Evolutionary conservation across 2,888 invertebrate genomes (phyloP), one percentile per base, ranked within the genome.

Genomic region (Volucella zonaria): DNA sequence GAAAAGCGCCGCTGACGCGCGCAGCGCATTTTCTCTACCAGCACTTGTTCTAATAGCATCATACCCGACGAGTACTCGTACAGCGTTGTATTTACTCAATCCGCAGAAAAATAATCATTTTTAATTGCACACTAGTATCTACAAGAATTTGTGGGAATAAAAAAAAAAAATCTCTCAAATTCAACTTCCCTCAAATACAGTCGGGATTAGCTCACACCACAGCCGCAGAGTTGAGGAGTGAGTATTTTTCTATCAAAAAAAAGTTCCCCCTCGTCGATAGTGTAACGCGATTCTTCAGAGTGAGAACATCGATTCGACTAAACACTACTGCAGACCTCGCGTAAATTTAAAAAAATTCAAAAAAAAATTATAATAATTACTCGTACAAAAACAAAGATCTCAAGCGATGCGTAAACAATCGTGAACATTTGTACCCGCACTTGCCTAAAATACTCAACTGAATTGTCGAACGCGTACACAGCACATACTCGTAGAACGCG

Each of bases 111-210:
- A 31, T 31, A 31, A 31, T 31, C 31, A 31, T 31, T 31, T 31
- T 31, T 31, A 31, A 31, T 31, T 31, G 6, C 31, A 4, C 1
- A 31, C 31, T 6, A 31, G 31, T 31, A 31, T 31, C 31, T 31
- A 68, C 68, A 47, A 56, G n/a, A 80, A 80, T 43, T 31, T 74
- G 67, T 52, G 70, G 59, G 58, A 64, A n/a, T n/a, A 64, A 62
- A 66, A 52, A 14, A 54, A 47, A 18, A 58, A 67, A 12, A n/a
- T 3, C 38, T n/a, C 23, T 56, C 18, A 42, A 61, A 49, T 80
- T 43, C 42, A 42, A 61, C 40, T 31, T 56, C 38, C 74, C 58
- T 47, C 61, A n/a, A 40, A 10, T 31, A 31, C 31, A 31, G 31
- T 59, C 14, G 49, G 42, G 1, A 31, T 38, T 15, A 54, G 31